phyloP scores from a whole-genome alignment of 2,113 vertebrate species.

The Rhagologus leucostigma region DNA sequence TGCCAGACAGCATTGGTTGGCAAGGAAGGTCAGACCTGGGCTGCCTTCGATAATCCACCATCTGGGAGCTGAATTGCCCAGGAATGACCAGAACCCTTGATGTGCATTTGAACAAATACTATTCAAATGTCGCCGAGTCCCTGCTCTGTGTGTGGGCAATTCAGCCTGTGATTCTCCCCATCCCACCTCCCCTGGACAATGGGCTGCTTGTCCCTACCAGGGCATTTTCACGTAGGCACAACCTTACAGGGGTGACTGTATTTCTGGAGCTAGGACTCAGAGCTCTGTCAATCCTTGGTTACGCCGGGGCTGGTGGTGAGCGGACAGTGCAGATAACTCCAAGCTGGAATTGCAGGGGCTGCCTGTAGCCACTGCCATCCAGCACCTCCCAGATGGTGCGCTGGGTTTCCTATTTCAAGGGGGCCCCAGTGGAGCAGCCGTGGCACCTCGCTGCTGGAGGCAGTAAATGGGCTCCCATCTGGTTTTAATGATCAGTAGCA shows the following conservation, averaged over 20 bases:
- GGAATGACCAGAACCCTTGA: background rate
- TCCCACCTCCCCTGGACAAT: background rate
- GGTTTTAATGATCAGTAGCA: constrained; percentile 55
- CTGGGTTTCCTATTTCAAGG: constrained; percentile 40
- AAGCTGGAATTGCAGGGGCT: background rate
- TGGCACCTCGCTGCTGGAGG: constrained; percentile 11
- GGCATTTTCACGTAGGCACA: background rate
- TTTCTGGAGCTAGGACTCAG: background rate
- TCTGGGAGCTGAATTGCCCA: background rate
- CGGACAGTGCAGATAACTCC: background rate
- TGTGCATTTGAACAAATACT: background rate
- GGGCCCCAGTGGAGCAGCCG: background rate
- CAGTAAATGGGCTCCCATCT: constrained; percentile 57
- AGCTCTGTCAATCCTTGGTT: background rate
- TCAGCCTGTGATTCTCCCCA: background rate
- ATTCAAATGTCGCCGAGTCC: accelerated
- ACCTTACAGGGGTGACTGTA: background rate
- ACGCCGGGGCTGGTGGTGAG: background rate
- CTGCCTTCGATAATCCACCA: background rate
- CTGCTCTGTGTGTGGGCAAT: background rate
- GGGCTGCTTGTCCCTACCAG: background rate
- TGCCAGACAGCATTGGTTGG: background rate
- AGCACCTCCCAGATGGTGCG: background rate
- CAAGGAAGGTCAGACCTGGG: background rate
- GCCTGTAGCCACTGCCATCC: background rate